Base-by-base conservation (phyloP, 2,888 invertebrate species). In the Aleiodes leptofemur region DNA sequence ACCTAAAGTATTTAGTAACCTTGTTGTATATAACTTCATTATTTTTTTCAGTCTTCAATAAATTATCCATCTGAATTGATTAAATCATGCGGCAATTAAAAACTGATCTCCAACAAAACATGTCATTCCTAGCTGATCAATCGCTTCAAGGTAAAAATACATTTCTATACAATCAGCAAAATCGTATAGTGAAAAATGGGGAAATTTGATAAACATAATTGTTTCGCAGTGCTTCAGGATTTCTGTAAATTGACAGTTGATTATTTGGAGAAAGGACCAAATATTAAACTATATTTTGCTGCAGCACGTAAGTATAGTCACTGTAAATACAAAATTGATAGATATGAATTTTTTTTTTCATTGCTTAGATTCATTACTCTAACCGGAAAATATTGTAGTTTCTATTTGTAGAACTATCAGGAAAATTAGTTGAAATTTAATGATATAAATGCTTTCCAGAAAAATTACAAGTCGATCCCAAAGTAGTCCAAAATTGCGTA, bases 171-270 rank as follows among this genome's bases (percentile, higher is more conserved):
- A 43, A 43, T 43, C 9, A 43, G 9, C 4, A 34, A 77, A 66
- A 69, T 56, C 7, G 53, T 9, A 31, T n/a, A 7, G n/a, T 59
- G 50, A 23, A 31, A 31, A 59, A 55, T 72, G 31, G 34, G 59
- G 71, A 72, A 68, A 38, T 77, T 74, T 51, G 38, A 29, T 51
- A 48, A 34, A 14, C 38, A 14, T 70, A 50, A 76, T 69, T 78
- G 81, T 77, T 80, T 77, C 82, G 72, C 90, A 94, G 94, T 94
- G 79, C 85, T 94, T 23, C 92, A 93, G 75, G 94, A 94, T 87
- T 94, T 94, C 84, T 94, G 94, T 86, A 94, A 94, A 87, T 87
- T 94, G 72, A 91, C 93, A 1, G 89, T 93, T 77, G 94, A 94
- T 83, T 94, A 92, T 86, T 84, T 95, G 38, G 91, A 92, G 77